phyloP scores from a whole-genome alignment of 2,888 invertebrate genomes.

The Rhodophaea formosa region DNA sequence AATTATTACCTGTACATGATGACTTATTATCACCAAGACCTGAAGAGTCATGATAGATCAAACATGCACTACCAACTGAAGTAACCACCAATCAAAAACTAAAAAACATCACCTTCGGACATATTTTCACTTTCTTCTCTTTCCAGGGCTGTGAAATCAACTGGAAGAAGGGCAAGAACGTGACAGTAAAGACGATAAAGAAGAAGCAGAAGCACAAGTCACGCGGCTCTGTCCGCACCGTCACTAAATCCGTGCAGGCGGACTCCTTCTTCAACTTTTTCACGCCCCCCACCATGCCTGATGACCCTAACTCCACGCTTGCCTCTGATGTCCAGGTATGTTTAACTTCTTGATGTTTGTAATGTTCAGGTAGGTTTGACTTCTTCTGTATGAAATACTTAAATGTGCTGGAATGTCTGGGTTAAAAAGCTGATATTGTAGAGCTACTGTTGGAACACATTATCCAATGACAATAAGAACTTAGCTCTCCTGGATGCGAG shows the following conservation, averaged over 20 bases:
- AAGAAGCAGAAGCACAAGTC: constrained; percentile 99
- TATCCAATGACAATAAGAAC: no score
- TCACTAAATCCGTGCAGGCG: constrained; percentile 96
- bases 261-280: constrained; percentile 99
- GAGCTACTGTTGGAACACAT: no score
- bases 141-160: constrained; percentile 93
- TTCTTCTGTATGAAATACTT: no score
- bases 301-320: constrained; percentile 89
- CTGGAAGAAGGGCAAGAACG: constrained; percentile 98
- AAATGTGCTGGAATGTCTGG: no score
- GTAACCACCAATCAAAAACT: neutral
- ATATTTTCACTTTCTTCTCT: neutral
- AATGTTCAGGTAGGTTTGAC: constrained; percentile 83
- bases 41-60: neutral
- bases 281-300: constrained; percentile 92
- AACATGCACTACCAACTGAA: neutral
- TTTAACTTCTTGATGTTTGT: neutral
- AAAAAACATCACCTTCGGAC: neutral
- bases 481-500: no score
- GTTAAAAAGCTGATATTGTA: no score
- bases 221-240: constrained; percentile 94
- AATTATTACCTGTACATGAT: constrained; percentile 16
- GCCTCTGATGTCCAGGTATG: constrained; percentile 91
- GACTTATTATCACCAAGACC: neutral
- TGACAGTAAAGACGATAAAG: constrained; percentile 96